These are phyloP conservation scores for Nephila pilipes DNA, from an alignment of 1,140 invertebrate species.

Conservation along the genomic window DNA sequence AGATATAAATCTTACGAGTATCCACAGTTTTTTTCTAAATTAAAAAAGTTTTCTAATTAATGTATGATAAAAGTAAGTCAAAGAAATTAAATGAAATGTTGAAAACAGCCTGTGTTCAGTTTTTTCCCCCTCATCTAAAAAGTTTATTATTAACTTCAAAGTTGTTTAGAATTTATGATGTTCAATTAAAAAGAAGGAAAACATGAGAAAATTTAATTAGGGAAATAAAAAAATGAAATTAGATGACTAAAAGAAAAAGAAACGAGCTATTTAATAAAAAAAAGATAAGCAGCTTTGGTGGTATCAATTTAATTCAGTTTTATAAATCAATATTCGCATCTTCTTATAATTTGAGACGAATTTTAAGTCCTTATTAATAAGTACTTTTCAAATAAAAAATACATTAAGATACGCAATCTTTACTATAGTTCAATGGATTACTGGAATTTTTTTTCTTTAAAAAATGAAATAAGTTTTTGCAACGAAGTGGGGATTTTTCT, in stretches of 20 bases:
- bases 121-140: slow-evolving; percentile 22
- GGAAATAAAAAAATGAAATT: slow-evolving; percentile 38
- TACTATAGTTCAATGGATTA: background rate
- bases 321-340: slow-evolving; percentile 41
- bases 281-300: slow-evolving; percentile 40
- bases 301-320: slow-evolving; percentile 44
- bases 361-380: slow-evolving; percentile 11
- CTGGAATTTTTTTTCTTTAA: background rate
- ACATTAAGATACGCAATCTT: slow-evolving; percentile 14
- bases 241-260: slow-evolving; percentile 26
- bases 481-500: background rate
- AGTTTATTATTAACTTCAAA: slow-evolving; percentile 60
- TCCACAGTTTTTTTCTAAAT: background rate
- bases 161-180: slow-evolving; percentile 57
- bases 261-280: slow-evolving; percentile 13
- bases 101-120: slow-evolving; percentile 1
- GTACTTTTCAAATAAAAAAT: slow-evolving; percentile 3
- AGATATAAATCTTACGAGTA: no score
- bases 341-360: slow-evolving; percentile 33
- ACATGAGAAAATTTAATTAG: slow-evolving; percentile 63
- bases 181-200: slow-evolving; percentile 59
- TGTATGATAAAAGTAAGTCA: slow-evolving; percentile 33
- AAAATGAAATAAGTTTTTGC: background rate
- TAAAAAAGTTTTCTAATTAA: slow-evolving; percentile 60
- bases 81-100: slow-evolving; percentile 58